Conservation (phyloP, 1,140 invertebrate genomes). For the Acromyrmex charruanus region DNA sequence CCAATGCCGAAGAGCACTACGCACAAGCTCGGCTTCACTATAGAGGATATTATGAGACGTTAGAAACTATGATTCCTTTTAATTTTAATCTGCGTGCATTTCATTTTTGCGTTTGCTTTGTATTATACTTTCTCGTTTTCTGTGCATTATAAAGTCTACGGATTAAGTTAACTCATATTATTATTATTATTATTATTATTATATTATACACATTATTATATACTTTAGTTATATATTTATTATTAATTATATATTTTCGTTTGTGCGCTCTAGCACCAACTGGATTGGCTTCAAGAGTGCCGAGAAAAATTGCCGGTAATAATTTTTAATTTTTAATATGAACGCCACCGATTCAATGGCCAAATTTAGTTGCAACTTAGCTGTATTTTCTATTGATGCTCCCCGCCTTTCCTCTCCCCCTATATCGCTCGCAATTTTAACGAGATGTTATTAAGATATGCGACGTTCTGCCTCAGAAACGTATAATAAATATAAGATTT, state of each 20-base stretch:
- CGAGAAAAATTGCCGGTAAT: background rate
- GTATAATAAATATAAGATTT: background rate
- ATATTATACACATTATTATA: background rate
- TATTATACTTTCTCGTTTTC: background rate
- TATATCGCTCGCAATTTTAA: background rate
- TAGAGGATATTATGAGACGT: constrained; percentile 94
- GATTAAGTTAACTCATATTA: background rate
- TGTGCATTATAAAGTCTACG: too few species aligned
- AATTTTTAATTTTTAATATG: background rate
- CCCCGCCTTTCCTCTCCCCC: background rate
- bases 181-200: background rate
- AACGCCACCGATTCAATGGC: background rate
- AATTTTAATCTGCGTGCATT: constrained; percentile 21
- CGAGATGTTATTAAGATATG: background rate
- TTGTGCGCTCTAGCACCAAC: background rate
- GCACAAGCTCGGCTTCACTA: constrained; percentile 91
- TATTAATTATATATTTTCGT: background rate
- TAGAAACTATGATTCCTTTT: constrained; percentile 72
- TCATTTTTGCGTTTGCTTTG: background rate
- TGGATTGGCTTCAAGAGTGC: background rate
- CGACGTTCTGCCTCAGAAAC: background rate
- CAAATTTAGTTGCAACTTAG: background rate
- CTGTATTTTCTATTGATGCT: background rate
- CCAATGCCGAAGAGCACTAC: constrained; percentile 77
- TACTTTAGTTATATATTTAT: background rate